A percentile compares a stretch with the other conserved stretches of the same genome.
These are phyloP conservation scores for Aulostomus chinensis DNA, from an alignment of 2,797 vertebrate species.

Conservation along the genomic window DNA sequence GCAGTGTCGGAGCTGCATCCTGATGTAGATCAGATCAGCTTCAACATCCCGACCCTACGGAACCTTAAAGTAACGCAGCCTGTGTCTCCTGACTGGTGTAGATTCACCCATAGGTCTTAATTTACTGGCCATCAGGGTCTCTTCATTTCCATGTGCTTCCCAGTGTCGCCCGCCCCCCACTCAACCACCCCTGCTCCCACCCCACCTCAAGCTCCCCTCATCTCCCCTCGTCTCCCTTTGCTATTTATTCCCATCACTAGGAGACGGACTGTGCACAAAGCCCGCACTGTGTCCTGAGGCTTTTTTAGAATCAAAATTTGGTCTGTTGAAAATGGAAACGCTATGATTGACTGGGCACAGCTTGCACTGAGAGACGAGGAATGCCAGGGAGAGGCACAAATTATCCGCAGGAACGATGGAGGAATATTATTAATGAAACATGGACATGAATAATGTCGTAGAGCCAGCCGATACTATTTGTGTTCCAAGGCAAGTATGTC, in stretches of 20 bases:
- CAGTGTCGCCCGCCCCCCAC: slow-evolving; percentile 32
- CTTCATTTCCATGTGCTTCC: slow-evolving; percentile 51
- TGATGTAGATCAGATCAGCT: neutral
- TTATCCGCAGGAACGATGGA: slow-evolving; percentile 50
- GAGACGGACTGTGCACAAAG: slow-evolving; percentile 73
- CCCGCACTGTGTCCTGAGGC: slow-evolving; percentile 66
- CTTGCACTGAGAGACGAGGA: slow-evolving; percentile 45
- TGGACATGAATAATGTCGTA: slow-evolving; percentile 45
- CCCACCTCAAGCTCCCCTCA: slow-evolving; percentile 31
- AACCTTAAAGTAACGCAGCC: neutral
- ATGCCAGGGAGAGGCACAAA: slow-evolving; percentile 61
- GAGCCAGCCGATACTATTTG: slow-evolving; percentile 31
- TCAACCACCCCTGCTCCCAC: neutral
- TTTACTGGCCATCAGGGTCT: slow-evolving; percentile 76
- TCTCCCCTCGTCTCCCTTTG: slow-evolving; percentile 58
- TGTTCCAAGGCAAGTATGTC: slow-evolving; percentile 27
- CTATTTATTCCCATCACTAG: slow-evolving; percentile 78
- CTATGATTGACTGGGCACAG: slow-evolving; percentile 73
- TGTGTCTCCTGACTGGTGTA: slow-evolving; percentile 30
- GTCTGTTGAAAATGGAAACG: slow-evolving; percentile 73
- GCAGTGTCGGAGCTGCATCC: no score
- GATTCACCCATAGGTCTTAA: slow-evolving; percentile 53
- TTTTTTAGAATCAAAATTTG: slow-evolving; percentile 71
- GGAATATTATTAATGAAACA: slow-evolving; percentile 65
- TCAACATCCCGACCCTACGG: no score